Base-by-base conservation (phyloP, 2,888 invertebrate genomes). In the Drosophila koepferae region DNA sequence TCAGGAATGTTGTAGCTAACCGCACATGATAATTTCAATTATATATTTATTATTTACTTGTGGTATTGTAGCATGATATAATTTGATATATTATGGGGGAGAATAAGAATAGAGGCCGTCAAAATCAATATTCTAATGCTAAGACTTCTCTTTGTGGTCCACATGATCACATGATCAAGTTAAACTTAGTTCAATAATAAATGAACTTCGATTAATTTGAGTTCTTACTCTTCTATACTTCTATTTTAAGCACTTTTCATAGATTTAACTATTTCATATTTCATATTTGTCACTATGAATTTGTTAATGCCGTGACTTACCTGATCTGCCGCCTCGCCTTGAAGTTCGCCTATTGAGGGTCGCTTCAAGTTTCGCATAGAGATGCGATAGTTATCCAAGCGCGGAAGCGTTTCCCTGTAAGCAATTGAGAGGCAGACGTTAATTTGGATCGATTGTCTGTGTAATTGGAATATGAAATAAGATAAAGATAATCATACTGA, bases 311-410 rank as follows among this genome's bases (percentile, higher is more conserved):
- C 1, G 3, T n/a, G 41, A 81, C 90, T 91, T 88, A 93, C 93
- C 90, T 91, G 89, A 68, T 92, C 92, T 9, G 86, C 78, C 23
- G 91, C 85, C 73, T 95, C 95, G 28, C 96, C 96, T 89, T 97
- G 97, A 51, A 98, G 93, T 90, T 97, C 97, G 23, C 97, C 97
- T 65, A 98, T 94, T 31, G 97, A 97, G 1, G 97, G 97, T 75
- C 98, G 94, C 91, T 97, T 97, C 60, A 95, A 93, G 0, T 96
- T 96, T 80, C 96, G 94, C 87, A 96, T 95, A 0, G 96, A 96
- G 91, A 96, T 96, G 90, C 97, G 95, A 91, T 98, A 98, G 92
- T 97, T 96, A 91, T 97, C 97, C 93, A 97, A 94, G 65, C 97
- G 94, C 0, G 97, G 97, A 43, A 97, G 92, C 2, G 96, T 96